Conservation (phyloP, 1,140 invertebrate genomes). For the Zaprionus camerounensis region DNA sequence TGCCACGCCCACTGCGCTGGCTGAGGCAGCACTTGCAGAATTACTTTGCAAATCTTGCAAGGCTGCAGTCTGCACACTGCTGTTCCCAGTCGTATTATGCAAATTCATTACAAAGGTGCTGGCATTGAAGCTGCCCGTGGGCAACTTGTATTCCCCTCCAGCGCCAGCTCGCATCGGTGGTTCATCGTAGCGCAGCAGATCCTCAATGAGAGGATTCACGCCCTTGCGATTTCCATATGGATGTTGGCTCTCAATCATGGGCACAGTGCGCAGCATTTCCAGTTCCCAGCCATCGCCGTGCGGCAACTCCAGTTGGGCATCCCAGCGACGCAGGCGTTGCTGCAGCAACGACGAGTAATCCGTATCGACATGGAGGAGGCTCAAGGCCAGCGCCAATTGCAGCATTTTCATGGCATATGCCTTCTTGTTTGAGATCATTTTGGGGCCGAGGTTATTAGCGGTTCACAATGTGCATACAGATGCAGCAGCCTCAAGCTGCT, state of each 20-base stretch:
- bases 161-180: conserved; percentile 2
- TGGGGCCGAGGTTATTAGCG: conserved; percentile 47
- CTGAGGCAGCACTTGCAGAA: conserved; percentile 21
- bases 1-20: conserved; percentile 17
- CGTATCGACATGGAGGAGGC: conserved; percentile 89
- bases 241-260: conserved; percentile 85
- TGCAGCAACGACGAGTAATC: conserved; percentile 87
- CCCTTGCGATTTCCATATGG: conserved; percentile 90
- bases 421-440: conserved; percentile 89
- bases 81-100: conserved; percentile 74
- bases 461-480: background rate
- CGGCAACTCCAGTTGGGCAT: conserved; percentile 85
- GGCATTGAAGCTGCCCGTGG: conserved; percentile 84
- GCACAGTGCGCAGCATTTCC: conserved; percentile 85
- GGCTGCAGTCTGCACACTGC: conserved; percentile 73
- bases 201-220: conserved; percentile 88
- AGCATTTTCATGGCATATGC: conserved; percentile 90
- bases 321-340: conserved; percentile 69
- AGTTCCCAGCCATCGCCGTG: conserved; percentile 86
- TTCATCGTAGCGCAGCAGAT: conserved; percentile 85
- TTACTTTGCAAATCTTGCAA: conserved; percentile 72
- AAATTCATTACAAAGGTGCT: conserved; percentile 87
- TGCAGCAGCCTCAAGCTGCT: background rate
- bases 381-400: conserved; percentile 90
- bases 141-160: conserved; percentile 56